These are phyloP conservation scores for Scophthalmus maximus DNA, from an alignment of 2,113 vertebrate genomes.

Conservation along the genomic window DNA sequence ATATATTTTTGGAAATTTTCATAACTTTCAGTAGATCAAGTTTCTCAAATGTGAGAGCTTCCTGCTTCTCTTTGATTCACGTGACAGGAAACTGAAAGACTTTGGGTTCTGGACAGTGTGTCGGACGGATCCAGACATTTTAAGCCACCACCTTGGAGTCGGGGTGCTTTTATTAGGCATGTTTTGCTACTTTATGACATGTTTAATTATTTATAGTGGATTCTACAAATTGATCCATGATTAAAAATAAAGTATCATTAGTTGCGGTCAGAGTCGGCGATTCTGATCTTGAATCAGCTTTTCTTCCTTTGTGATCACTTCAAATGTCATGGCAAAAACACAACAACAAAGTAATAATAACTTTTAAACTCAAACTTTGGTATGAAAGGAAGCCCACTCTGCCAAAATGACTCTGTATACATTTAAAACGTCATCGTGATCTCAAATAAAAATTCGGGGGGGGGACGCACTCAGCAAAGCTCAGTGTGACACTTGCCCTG, in stretches of 20 bases:
- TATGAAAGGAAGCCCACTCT: neutral
- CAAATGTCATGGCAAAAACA: neutral
- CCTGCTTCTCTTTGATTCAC: neutral
- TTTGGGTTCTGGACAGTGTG: neutral
- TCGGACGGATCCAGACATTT: neutral
- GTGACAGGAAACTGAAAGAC: neutral
- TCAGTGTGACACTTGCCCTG: too few relatives aligned
- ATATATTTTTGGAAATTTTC: too few relatives aligned
- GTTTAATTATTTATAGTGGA: neutral
- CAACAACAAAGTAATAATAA: neutral
- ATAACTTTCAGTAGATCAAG: neutral
- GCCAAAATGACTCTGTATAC: neutral
- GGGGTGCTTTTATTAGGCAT: neutral
- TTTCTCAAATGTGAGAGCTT: neutral
- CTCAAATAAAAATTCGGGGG: neutral
- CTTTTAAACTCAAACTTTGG: neutral
- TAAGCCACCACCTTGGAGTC: neutral
- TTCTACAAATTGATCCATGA: neutral
- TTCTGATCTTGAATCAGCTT: neutral
- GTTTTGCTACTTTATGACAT: neutral
- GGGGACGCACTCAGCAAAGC: too few relatives aligned
- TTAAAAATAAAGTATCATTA: neutral
- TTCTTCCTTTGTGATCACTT: neutral
- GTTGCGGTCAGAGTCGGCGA: neutral
- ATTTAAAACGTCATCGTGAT: neutral